These are phyloP conservation scores for Chorisops tibialis DNA, from an alignment of 2,888 invertebrate species.

Conservation along the genomic window DNA sequence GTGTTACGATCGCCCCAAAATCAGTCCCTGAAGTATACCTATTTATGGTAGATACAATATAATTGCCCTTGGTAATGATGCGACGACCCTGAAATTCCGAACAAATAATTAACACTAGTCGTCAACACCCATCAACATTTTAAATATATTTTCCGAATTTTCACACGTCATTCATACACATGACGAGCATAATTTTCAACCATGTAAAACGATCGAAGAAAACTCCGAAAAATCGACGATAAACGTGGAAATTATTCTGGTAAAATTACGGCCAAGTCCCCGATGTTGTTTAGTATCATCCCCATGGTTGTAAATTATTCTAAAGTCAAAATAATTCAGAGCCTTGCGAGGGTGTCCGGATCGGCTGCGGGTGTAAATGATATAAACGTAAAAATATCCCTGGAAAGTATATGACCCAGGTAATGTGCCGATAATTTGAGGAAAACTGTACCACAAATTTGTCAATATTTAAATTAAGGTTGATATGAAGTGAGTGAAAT, in stretches of 20 bases:
- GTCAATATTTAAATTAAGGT: slow-evolving; percentile 33
- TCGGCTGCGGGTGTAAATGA: not conserved
- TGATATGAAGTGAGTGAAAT: slow-evolving; percentile 30
- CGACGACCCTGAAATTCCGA: too few relatives aligned
- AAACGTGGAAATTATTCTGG: slow-evolving; percentile 8
- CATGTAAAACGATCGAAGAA: not conserved
- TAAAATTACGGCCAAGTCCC: slow-evolving; percentile 7
- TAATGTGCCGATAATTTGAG: not conserved
- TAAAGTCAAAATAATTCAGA: slow-evolving; percentile 19
- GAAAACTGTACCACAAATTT: slow-evolving; percentile 30
- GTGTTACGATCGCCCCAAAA: too few relatives aligned
- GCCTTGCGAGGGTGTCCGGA: not conserved
- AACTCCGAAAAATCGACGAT: not conserved
- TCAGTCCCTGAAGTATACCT: too few relatives aligned
- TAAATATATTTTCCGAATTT: not conserved
- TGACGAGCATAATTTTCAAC: slow-evolving; percentile 14
- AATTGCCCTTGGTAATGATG: too few relatives aligned
- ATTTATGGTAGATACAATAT: too few relatives aligned
- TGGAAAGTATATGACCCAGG: not conserved
- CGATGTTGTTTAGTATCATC: not conserved
- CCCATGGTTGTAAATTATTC: slow-evolving; percentile 11
- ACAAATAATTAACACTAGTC: too few relatives aligned
- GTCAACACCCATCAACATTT: too few relatives aligned
- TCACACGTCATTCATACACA: slow-evolving; percentile 16
- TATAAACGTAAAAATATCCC: not conserved